Evolutionary conservation across 2,113 vertebrate genomes (phyloP).

Genomic region (Zapus hudsonius): DNA sequence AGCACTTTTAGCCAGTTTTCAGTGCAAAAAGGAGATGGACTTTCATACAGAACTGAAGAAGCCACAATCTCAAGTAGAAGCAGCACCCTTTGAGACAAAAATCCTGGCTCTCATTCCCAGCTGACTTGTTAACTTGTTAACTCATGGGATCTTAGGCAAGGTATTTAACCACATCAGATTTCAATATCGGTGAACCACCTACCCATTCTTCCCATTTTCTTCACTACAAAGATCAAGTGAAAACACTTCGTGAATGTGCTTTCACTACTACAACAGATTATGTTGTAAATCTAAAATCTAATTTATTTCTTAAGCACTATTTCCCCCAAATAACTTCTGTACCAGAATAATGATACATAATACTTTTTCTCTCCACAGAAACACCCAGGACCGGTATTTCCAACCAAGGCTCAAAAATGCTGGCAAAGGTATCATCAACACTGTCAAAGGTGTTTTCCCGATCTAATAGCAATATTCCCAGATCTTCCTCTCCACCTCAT

Average conservation of each 20-base stretch:
- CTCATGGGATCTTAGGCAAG: not conserved
- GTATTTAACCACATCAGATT: not conserved
- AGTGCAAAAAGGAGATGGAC: not conserved
- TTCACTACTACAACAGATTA: not conserved
- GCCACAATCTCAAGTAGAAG: not conserved
- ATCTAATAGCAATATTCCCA: not conserved
- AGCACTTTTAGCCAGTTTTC: not conserved
- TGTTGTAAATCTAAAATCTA: not conserved
- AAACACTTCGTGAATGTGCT: not conserved
- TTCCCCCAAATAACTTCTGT: not conserved
- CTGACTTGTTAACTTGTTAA: not conserved
- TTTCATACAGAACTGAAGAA: not conserved
- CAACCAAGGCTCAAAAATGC: constrained; percentile 65
- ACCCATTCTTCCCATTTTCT: not conserved
- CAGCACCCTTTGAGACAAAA: not conserved
- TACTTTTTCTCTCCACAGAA: constrained; percentile 55
- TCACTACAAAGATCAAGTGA: not conserved
- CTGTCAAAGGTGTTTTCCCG: constrained; percentile 73
- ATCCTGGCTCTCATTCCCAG: not conserved
- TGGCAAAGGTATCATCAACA: constrained; percentile 70
- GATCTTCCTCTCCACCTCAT: constrained; percentile 18
- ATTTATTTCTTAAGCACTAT: not conserved
- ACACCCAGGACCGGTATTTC: not conserved
- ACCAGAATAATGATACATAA: constrained; percentile 8
- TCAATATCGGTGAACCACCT: not conserved